A percentile compares a stretch with the other conserved stretches of the same genome.
phyloP scores from a whole-genome alignment of 2,888 invertebrate genomes.

The Eucriotettix oculatus region DNA sequence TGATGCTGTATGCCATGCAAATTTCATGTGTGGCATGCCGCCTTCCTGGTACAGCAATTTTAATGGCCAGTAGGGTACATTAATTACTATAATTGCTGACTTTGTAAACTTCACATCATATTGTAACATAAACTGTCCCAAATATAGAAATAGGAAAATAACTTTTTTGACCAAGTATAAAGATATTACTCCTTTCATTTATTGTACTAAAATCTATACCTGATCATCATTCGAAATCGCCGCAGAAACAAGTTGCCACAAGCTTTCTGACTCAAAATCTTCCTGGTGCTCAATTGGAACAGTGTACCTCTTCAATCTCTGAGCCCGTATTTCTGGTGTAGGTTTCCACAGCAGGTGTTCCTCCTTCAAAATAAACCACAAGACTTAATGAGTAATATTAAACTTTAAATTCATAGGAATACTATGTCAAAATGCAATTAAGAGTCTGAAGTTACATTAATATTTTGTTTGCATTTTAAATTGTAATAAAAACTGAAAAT shows the following conservation, averaged over 20 bases:
- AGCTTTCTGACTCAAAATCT: constrained; percentile 67
- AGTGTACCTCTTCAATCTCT: constrained; percentile 58
- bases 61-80: too few species aligned
- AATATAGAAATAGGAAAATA: not conserved
- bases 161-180: not conserved
- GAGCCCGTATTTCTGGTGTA: constrained; percentile 45
- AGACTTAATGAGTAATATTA: not conserved
- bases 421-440: too few species aligned
- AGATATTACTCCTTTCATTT: not conserved
- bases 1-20: too few species aligned
- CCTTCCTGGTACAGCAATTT: too few species aligned
- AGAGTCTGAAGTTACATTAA: too few species aligned
- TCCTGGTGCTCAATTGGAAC: constrained; percentile 62
- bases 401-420: too few species aligned
- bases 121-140: too few species aligned
- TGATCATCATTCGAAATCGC: constrained; percentile 74
- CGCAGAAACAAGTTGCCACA: constrained; percentile 76
- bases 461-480: too few species aligned
- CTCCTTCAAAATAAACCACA: constrained; percentile 29
- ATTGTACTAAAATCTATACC: constrained; percentile 20
- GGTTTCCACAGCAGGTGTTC: constrained; percentile 56
- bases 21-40: too few species aligned
- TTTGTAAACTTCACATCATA: too few species aligned
- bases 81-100: too few species aligned
- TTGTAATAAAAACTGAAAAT: too few species aligned